Evolutionary conservation across 2,797 vertebrate genomes (phyloP).

Genomic region (Pantherophis alleghaniensis): DNA sequence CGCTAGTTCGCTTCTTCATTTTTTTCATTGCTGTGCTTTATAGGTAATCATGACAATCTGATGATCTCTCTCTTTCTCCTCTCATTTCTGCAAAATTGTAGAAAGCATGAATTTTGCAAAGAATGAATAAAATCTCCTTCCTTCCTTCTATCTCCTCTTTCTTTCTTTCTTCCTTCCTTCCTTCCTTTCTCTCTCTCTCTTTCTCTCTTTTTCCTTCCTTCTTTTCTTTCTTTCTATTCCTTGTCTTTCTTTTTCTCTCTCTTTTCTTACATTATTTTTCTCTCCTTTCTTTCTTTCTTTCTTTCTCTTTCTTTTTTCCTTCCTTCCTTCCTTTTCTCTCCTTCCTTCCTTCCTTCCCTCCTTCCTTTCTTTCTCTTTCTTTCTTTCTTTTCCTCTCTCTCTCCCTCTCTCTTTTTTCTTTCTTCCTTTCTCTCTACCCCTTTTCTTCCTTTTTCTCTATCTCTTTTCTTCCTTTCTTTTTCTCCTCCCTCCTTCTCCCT

Average conservation of each 20-base stretch:
- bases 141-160: too few species aligned
- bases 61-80: constrained; percentile 29
- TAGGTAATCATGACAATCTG: constrained; percentile 67
- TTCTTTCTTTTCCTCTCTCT: neutral
- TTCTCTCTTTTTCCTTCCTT: too few species aligned
- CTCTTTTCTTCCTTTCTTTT: too few species aligned
- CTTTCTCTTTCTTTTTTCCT: too few species aligned
- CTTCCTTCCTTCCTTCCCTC: too few species aligned
- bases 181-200: too few species aligned
- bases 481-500: neutral
- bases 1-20: constrained; percentile 73
- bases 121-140: neutral
- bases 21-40: constrained; percentile 69
- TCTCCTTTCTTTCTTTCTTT: too few species aligned
- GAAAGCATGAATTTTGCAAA: neutral
- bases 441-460: neutral
- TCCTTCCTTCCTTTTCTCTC: neutral
- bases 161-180: too few species aligned
- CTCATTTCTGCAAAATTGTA: neutral
- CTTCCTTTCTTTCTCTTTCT: too few species aligned
- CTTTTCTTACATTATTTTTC: too few species aligned
- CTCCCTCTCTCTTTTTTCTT: too few species aligned
- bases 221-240: neutral
- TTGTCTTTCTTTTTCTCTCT: neutral
- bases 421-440: too few species aligned